Percentiles rank a stretch among this genome's conserved stretches.
Conservation (phyloP, 2,888 invertebrate genomes). For the Polymixis flavicincta region DNA sequence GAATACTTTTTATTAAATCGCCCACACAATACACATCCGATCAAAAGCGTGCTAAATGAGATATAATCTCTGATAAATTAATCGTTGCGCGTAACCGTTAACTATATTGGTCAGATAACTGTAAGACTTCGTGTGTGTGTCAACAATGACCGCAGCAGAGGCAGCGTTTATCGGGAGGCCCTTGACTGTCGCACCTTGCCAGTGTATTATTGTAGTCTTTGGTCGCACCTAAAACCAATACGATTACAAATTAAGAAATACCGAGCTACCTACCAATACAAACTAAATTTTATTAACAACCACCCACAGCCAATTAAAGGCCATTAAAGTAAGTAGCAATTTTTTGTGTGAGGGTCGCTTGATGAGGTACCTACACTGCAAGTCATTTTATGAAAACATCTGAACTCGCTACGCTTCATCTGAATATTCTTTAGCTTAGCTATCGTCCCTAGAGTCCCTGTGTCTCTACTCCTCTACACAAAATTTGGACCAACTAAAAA, state of each 20-base stretch:
- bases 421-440: not conserved
- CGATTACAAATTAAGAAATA: slow-evolving; percentile 12
- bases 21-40: slow-evolving; percentile 70
- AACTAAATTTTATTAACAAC: slow-evolving; percentile 19
- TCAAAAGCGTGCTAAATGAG: slow-evolving; percentile 69
- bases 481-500: slow-evolving; percentile 11
- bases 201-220: too few species aligned
- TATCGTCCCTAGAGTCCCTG: too few species aligned
- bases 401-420: not conserved
- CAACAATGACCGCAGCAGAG: slow-evolving; percentile 37
- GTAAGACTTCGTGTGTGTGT: slow-evolving; percentile 53
- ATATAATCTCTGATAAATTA: slow-evolving; percentile 72
- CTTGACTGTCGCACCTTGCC: slow-evolving; percentile 16
- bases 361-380: not conserved
- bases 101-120: slow-evolving; percentile 68
- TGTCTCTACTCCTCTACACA: not conserved
- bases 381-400: slow-evolving; percentile 14
- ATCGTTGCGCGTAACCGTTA: slow-evolving; percentile 70
- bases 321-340: slow-evolving; percentile 17
- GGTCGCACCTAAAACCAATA: not conserved
- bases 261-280: too few species aligned
- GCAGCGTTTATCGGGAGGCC: not conserved
- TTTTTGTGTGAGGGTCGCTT: slow-evolving; percentile 23
- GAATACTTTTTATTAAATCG: slow-evolving; percentile 72
- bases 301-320: slow-evolving; percentile 22